Evolutionary conservation across 2,888 invertebrate species (phyloP), one percentile per base, ranked within the genome.

Genomic region (Eueremaeus valkanovi): DNA sequence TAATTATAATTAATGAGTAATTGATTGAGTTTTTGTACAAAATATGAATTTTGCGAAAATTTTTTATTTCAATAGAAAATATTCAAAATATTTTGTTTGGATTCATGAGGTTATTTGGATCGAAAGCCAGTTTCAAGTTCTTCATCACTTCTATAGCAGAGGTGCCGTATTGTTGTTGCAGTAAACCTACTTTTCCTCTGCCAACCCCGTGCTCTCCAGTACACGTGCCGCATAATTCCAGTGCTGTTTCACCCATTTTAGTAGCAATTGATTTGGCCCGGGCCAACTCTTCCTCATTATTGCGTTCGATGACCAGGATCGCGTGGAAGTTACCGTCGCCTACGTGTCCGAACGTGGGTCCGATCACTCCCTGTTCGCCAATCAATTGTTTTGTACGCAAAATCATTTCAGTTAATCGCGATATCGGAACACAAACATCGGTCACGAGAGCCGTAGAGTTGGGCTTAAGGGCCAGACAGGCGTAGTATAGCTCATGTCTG

Each of bases 311-410:
- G 6, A 85, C 82, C 21, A 86, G 80, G 75, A 85, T 81, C 8
- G 84, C 81, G 79, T 86, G 86, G 80, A 86, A 86, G 80, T 86
- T 86, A 0, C 86, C 86, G 81, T 86, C 86, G 1, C 86, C 86
- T 49, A 86, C 86, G 81, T 87, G 86, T 1, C 86, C 86, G 2
- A 86, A 82, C 40, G 86, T 84, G 0, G 85, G 82, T 76, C 84
- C 85, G 85, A 78, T 76, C 6, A 82, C 18, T 13, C 80, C 79
- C 16, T 80, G 76, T n/a, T 81, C 79, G 45, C 81, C 79, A 49
- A 86, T 82, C 78, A 84, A 83, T 72, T 83, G 79, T 77, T 84
- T 83, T 21, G 55, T 24, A 5, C 55, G 21, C 0, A 82, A 78
- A 21, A 87, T 81, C 8, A 85, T 82, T 73, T 85, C 83, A 1